Evolutionary conservation across 2,888 invertebrate species (phyloP), one percentile per base, ranked within the genome.

Genomic region (Mythimna albipuncta): DNA sequence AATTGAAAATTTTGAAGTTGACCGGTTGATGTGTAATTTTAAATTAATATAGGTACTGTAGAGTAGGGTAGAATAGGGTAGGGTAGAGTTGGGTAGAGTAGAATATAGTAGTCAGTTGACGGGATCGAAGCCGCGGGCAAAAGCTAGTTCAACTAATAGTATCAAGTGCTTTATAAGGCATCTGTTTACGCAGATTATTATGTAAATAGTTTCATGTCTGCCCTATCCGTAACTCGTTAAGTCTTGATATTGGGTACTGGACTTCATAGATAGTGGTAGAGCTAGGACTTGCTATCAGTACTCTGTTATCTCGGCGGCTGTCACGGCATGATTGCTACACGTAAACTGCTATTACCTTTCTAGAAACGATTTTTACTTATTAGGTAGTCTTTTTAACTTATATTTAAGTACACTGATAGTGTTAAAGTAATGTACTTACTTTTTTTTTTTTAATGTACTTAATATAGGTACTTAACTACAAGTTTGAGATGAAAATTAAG

Each of bases 111-210:
- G 32, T 32, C 32, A 32, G 5, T 32, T 32, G 32, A 32, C 32
- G 32, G 32, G 32, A 32, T 32, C 5, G 32, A 32, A 32, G 32
- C 32, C 32, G 32, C 32, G 32, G 32, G 32, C 32, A 32, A 32
- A 32, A 32, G 32, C 32, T 32, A 41, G 54, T 32, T n/a, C 41
- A 69, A 70, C 50, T 81, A 63, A 61, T 63, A 72, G 62, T 66
- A 59, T 50, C 32, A 57, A 44, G 6, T 38, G 19, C 64, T 47
- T 2, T 63, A 59, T 50, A 82, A 38, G 79, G 79, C 21, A 59
- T 78, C 67, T 79, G 59, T 69, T 77, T 57, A 68, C 66, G 72
- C 26, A 72, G 32, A 82, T 82, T 72, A 79, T 72, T 64, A 82
- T 79, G 80, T 83, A 62, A 80, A 83, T 80, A n/a, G 50, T 58